Conservation (phyloP, 2,888 invertebrate genomes). For the Ennomos erosarius region DNA sequence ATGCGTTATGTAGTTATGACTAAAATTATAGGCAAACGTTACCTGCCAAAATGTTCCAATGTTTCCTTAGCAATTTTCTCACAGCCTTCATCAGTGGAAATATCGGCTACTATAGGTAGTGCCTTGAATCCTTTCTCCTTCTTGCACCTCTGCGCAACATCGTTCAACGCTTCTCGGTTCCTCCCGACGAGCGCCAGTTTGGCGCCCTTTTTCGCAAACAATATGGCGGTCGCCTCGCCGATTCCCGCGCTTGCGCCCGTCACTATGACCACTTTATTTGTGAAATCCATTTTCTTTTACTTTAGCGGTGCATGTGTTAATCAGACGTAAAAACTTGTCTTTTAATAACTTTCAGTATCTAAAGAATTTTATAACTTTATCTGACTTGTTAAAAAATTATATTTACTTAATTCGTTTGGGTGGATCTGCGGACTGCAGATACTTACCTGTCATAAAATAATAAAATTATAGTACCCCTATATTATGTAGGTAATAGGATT, state of each 20-base stretch:
- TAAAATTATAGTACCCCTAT: too few relatives aligned
- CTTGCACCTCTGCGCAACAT: conserved; percentile 46
- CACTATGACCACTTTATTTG: conserved; percentile 54
- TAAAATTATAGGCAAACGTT: too few relatives aligned
- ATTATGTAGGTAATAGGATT: too few relatives aligned
- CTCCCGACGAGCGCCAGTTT: conserved; percentile 52
- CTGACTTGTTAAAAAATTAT: too few relatives aligned
- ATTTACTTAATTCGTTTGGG: too few relatives aligned
- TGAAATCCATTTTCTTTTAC: conserved; percentile 42
- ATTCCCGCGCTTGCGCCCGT: conserved; percentile 61
- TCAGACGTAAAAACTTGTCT: too few relatives aligned
- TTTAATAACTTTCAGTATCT: too few relatives aligned
- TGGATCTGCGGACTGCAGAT: too few relatives aligned
- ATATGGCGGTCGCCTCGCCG: conserved; percentile 51
- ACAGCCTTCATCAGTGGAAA: conserved; percentile 56
- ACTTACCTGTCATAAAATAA: too few relatives aligned
- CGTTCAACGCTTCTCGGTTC: conserved; percentile 44
- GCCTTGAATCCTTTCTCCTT: conserved; percentile 42
- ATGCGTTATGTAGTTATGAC: too few relatives aligned
- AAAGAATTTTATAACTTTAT: too few relatives aligned
- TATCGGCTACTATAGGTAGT: conserved; percentile 51
- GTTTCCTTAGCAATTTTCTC: conserved; percentile 50
- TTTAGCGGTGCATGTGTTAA: too few relatives aligned
- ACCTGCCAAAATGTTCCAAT: conserved; percentile 53
- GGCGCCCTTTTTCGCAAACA: conserved; percentile 53